Conservation (phyloP, 1,140 invertebrate genomes). For the Ceratina japonica region DNA sequence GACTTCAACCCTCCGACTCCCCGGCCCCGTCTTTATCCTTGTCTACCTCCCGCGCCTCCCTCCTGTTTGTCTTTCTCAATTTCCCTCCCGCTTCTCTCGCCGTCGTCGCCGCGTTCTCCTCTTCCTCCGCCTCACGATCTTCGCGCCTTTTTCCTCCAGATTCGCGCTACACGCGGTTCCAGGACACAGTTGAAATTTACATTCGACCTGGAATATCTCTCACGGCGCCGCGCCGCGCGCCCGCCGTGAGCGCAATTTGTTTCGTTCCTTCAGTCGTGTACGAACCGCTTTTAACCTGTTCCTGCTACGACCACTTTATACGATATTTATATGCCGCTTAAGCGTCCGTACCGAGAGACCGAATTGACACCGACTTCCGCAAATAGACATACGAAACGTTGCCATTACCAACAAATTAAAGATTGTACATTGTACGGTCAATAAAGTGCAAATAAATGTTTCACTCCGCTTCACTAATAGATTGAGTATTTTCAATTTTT, state of each 20-base stretch:
- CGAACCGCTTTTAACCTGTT: constrained; percentile 49
- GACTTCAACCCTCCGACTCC: constrained; percentile 57
- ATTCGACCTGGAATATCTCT: constrained; percentile 64
- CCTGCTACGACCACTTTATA: constrained; percentile 14
- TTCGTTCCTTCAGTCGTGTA: constrained; percentile 56
- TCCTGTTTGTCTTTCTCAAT: constrained; percentile 17
- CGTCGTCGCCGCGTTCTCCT: background rate
- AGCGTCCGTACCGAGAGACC: background rate
- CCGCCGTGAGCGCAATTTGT: constrained; percentile 56
- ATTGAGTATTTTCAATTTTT: too few species aligned
- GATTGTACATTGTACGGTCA: too few species aligned
- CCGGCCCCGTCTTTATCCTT: constrained; percentile 34
- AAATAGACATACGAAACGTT: background rate
- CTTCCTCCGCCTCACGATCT: background rate
- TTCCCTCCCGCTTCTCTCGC: background rate
- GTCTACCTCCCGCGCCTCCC: background rate
- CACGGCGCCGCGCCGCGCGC: constrained; percentile 34
- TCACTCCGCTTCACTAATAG: too few species aligned
- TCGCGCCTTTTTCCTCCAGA: constrained; percentile 3
- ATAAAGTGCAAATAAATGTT: too few species aligned
- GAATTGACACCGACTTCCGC: background rate
- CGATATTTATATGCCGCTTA: constrained; percentile 25
- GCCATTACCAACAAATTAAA: background rate
- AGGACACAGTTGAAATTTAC: constrained; percentile 61
- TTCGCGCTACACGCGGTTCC: constrained; percentile 19